These are phyloP conservation scores for Paracentrotus lividus DNA, from an alignment of 53 echinoderm and acorn worm genomes.

Conservation along the genomic window DNA sequence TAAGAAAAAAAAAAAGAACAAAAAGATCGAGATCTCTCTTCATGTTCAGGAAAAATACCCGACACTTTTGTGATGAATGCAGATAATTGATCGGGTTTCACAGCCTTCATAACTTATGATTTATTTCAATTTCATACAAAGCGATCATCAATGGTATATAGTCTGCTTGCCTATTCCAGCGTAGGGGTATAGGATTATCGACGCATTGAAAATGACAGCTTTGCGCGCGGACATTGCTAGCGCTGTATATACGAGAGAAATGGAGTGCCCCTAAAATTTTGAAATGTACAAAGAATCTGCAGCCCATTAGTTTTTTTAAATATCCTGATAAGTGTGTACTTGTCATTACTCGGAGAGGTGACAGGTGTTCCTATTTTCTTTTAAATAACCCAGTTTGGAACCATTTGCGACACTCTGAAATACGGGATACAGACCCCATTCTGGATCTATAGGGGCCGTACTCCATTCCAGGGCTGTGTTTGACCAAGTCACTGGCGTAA, in stretches of 20 bases:
- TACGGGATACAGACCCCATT: no score
- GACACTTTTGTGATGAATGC: slow-evolving; percentile 41
- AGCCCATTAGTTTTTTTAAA: neutral
- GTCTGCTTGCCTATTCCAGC: neutral
- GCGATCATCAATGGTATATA: slow-evolving; percentile 23
- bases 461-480: no score
- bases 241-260: neutral
- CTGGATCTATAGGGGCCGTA: no score
- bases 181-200: neutral
- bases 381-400: neutral
- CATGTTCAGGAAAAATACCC: slow-evolving; percentile 11
- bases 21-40: neutral
- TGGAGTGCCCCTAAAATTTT: neutral
- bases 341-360: neutral
- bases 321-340: neutral
- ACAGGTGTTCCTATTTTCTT: neutral
- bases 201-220: neutral
- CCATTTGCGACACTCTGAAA: no score
- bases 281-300: neutral
- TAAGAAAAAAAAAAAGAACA: neutral
- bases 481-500: no score
- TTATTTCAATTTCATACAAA: neutral
- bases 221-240: neutral
- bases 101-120: slow-evolving; percentile 21
- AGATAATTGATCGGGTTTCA: slow-evolving; percentile 36